These are phyloP conservation scores for Eudemis profundana DNA, from an alignment of 2,888 invertebrate genomes.

Conservation along the genomic window DNA sequence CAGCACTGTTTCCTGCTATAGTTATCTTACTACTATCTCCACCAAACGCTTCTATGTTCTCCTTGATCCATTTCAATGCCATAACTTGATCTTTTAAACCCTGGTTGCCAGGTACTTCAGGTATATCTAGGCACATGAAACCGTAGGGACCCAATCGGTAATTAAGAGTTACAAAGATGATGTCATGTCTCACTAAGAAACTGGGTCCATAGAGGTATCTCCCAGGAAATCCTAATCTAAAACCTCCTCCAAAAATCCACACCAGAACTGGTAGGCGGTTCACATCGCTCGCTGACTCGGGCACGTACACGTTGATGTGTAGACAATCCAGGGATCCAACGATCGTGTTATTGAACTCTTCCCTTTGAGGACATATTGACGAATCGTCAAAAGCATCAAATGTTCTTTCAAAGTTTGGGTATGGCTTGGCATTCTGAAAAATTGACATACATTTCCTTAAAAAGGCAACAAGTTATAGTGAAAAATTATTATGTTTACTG, in stretches of 20 bases:
- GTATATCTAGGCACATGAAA: slow-evolving; percentile 42
- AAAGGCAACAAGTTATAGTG: no score
- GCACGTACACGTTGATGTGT: slow-evolving; percentile 86
- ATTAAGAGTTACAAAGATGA: slow-evolving; percentile 57
- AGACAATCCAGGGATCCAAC: slow-evolving; percentile 82
- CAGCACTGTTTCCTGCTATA: slow-evolving; percentile 44
- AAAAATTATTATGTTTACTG: no score
- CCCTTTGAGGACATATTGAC: slow-evolving; percentile 59
- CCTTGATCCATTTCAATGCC: slow-evolving; percentile 42
- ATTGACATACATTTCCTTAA: slow-evolving; percentile 27
- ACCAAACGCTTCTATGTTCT: slow-evolving; percentile 45
- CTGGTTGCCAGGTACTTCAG: slow-evolving; percentile 46
- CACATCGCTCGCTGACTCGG: slow-evolving; percentile 54
- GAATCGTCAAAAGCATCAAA: slow-evolving; percentile 61
- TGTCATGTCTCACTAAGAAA: slow-evolving; percentile 59
- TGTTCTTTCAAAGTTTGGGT: slow-evolving; percentile 54
- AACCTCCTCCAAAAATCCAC: slow-evolving; percentile 73
- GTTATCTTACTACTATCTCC: slow-evolving; percentile 43
- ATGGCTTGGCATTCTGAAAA: slow-evolving; percentile 55
- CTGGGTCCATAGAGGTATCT: slow-evolving; percentile 58
- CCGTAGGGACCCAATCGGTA: slow-evolving; percentile 45
- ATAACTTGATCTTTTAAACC: slow-evolving; percentile 47
- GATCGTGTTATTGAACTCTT: slow-evolving; percentile 51
- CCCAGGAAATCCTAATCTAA: slow-evolving; percentile 60
- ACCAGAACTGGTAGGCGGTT: slow-evolving; percentile 64